A percentile compares a stretch with the other conserved stretches of the same genome.
These are phyloP conservation scores for Orchesella cincta DNA, from an alignment of 1,140 invertebrate species.

Conservation along the genomic window DNA sequence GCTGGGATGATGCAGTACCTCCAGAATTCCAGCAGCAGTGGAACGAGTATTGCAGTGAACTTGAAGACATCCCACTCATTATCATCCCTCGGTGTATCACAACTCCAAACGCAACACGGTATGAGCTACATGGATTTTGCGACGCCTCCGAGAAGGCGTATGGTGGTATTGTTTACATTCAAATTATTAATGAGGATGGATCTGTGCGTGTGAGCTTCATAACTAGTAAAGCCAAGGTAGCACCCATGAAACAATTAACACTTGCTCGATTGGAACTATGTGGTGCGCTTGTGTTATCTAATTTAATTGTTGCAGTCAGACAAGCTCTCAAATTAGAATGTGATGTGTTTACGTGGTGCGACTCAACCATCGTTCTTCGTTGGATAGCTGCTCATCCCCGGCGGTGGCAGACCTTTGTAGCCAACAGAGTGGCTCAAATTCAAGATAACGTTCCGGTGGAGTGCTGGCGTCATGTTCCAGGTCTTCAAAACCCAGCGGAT, in stretches of 20 bases:
- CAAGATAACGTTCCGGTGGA: background rate
- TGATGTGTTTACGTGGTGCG: conserved; percentile 28
- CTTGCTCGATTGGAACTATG: conserved; percentile 33
- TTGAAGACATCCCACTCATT: background rate
- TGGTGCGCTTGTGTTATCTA: conserved; percentile 53
- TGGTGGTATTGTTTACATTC: background rate
- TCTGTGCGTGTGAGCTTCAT: background rate
- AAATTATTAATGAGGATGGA: background rate
- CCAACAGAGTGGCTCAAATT: conserved; percentile 15
- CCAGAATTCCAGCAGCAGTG: conserved; percentile 46
- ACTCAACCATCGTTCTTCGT: background rate
- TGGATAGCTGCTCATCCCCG: background rate
- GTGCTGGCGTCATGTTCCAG: conserved; percentile 35
- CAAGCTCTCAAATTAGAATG: conserved; percentile 36
- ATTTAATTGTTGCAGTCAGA: conserved; percentile 44
- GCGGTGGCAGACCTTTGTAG: conserved; percentile 1
- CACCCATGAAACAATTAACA: background rate
- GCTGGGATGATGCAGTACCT: conserved; percentile 43
- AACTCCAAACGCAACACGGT: background rate
- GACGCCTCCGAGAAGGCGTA: conserved; percentile 3
- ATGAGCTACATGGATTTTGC: background rate
- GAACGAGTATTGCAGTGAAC: conserved; percentile 22
- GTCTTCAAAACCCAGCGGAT: conserved; percentile 38
- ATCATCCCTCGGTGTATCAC: background rate
- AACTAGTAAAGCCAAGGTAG: background rate